Evolutionary conservation across 2,113 vertebrate genomes (phyloP), one percentile per base, ranked within the genome.

Genomic region (Pachypanchax playfairii): DNA sequence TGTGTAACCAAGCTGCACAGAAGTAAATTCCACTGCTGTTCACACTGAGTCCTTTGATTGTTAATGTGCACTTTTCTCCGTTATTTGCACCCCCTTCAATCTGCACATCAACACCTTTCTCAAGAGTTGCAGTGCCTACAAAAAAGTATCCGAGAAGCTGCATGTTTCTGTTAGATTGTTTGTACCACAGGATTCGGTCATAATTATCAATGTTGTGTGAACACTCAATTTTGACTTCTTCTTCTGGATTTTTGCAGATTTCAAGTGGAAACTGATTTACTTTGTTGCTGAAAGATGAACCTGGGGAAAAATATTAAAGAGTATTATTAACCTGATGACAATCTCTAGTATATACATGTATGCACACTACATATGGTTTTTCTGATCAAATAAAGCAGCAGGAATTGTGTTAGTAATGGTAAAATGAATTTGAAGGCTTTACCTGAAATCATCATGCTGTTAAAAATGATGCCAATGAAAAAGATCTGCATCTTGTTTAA

Each of bases 151-250:
- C 88, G 12, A 90, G 70, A 3, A 84, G 12, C 36, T 72, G 46
- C 0, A 85, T 17, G 1, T 47, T 6, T 33, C 4, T 33, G 12
- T 51, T 7, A 4, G 2, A 9, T 20, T 82, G 75, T 10, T 79
- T 77, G 76, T 83, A 87, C 87, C 85, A 87, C n/a, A 61, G 39
- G 4, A 86, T 76, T 20, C 0, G 14, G 3, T 84, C 0, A 4
- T 79, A 79, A 64, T 0, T 35, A 0, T 55, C 0, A 41, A 74
- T 65, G 0, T 12, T 69, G 50, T 88, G 86, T 21, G 31, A 73
- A 53, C 86, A 87, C 5, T 1, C 7, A 6, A 89, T 66, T 41
- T 9, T 5, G 11, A 63, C 68, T 4, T 4, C 11, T 63, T 36
- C 0, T 58, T 24, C 33, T 9, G 4, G 18, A 2, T 17, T 14